Evolutionary conservation across 2,888 invertebrate species (phyloP), one percentile per base, ranked within the genome.

Genomic region (Alloplasta piceator): DNA sequence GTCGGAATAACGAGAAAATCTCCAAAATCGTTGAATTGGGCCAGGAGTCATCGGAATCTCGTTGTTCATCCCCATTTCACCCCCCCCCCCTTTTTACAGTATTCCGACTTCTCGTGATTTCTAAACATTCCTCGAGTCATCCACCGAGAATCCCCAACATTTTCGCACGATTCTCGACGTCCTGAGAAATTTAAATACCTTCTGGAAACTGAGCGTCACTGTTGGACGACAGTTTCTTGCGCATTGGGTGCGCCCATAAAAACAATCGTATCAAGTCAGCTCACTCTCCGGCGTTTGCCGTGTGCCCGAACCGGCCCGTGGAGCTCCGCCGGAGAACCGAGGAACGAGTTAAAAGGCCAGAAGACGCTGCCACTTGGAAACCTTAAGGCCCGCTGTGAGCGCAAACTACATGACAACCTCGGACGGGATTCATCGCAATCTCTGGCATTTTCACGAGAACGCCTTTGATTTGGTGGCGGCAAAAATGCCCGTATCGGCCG

Each of bases 141-240:
- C 12, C n/a, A 12, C n/a, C 9, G 4, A 39, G 39, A 38, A 6
- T 14, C 14, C 5, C 26, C 26, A 7, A 43, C 14, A 38, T 12
- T 70, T 2, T 4, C 14, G 43, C 43, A 46, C n/a, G 56, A 70
- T 46, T 38, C 26, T 46, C 4, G 6, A 12, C 7, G 9, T 4
- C 43, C 2, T 26, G 38, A 9, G 38, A 6, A 43, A 72, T 71
- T 72, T 12, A 38, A 72, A 78, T 72, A 60, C 16, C 39, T 26
- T 36, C 26, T 6, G 9, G 26, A 52, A 76, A 79, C 77, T 89
- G 90, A 90, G 89, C 84, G 85, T 89, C 90, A 90, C 89, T 90
- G 91, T 72, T 83, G 91, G 88, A 90, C 90, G 90, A 91, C 91
- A 88, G 88, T 90, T 92, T 91, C 90, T 92, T 92, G 90, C 85